Percentiles rank a stretch among this genome's conserved stretches.
Conservation (phyloP, 2,888 invertebrate species). For the Mythimna lalbum region DNA sequence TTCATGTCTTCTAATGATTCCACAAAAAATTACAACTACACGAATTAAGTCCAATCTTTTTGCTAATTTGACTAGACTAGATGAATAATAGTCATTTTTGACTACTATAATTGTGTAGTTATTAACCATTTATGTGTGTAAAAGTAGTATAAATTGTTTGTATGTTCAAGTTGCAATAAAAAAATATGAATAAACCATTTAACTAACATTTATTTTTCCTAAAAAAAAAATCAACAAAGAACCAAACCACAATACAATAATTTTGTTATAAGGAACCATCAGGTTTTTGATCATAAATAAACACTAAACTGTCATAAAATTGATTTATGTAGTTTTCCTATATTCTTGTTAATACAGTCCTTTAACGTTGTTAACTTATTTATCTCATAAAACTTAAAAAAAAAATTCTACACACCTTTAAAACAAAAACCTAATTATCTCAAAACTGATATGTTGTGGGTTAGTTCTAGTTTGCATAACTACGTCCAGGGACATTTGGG, state of each 20-base stretch:
- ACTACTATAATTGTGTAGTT: neutral
- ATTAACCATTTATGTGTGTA: too few species aligned
- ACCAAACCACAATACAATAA: neutral
- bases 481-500: too few species aligned
- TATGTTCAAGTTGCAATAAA: neutral
- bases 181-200: neutral
- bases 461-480: constrained; percentile 5
- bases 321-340: neutral
- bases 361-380: neutral
- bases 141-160: neutral
- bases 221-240: constrained; percentile 10
- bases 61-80: too few species aligned
- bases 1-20: too few species aligned
- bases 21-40: too few species aligned
- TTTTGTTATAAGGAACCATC: constrained; percentile 8
- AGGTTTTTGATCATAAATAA: neutral
- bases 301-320: constrained; percentile 8
- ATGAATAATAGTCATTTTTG: neutral
- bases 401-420: neutral
- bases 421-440: constrained; percentile 4
- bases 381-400: neutral
- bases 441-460: constrained; percentile 2
- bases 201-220: neutral
- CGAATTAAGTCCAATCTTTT: too few species aligned
- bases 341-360: neutral